Conservation (phyloP, 2,113 vertebrate genomes). For the Nibea albiflora region DNA sequence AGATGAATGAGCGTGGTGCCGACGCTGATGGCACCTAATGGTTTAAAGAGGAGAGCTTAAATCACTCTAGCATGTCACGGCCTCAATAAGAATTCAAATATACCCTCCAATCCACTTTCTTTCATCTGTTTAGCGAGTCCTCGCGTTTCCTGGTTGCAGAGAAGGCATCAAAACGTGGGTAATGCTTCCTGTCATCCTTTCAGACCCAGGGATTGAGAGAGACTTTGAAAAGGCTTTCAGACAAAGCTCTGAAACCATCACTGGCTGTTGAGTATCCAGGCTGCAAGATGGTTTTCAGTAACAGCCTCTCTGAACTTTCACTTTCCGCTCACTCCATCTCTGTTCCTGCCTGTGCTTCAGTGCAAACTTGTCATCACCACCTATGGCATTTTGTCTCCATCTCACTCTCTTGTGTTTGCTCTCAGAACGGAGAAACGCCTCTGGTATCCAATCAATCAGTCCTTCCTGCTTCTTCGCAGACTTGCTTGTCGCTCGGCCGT, state of each 20-base stretch:
- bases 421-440: slow-evolving; percentile 16
- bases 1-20: slow-evolving; percentile 6
- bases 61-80: background rate
- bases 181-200: slow-evolving; percentile 29
- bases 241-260: slow-evolving; percentile 23
- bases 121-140: slow-evolving; percentile 8
- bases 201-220: slow-evolving; percentile 20
- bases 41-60: slow-evolving; percentile 16
- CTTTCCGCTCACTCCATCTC: background rate
- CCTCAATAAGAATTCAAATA: slow-evolving; percentile 16
- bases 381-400: background rate
- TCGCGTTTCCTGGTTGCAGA: background rate
- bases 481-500: background rate
- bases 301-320: background rate
- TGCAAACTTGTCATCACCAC: slow-evolving; percentile 26
- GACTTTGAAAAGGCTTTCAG: slow-evolving; percentile 33
- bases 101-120: background rate
- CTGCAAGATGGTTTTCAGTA: slow-evolving; percentile 19
- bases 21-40: background rate
- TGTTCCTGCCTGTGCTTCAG: background rate
- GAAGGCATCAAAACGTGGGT: background rate
- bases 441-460: background rate
- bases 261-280: background rate
- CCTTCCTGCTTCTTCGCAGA: background rate
- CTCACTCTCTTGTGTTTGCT: background rate